Evolutionary conservation across 2,113 vertebrate genomes (phyloP), one percentile per base, ranked within the genome.

Genomic region (Scytalopus superciliaris): DNA sequence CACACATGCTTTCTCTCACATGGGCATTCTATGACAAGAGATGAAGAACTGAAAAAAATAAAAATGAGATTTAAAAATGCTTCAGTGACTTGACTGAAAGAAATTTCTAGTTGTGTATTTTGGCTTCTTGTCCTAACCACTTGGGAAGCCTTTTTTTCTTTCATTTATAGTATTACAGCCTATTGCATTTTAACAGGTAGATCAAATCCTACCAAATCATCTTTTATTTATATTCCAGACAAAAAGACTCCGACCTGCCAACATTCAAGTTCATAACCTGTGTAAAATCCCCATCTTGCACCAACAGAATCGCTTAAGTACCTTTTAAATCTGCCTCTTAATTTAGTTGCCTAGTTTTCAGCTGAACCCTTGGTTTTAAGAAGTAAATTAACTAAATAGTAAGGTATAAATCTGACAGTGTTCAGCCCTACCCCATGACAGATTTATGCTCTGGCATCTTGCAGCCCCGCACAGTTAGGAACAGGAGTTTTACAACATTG

Each of bases 401-500:
- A 57, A 94, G 90, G 85, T 89, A 93, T 94, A 97, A 97, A 94
- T 96, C 90, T 89, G 90, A 95, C 76, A 93, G 84, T 35, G 49
- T 75, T 96, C 94, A 87, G 94, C 83, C 91, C 83, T 94, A 72
- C 40, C 76, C 83, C 0, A 0, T 91, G 96, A 95, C 96, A 96
- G 94, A 97, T 96, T 97, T 95, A 96, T 72, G 76, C 74, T 92
- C 88, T 96, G 93, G 93, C 92, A 95, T 96, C 93, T 89, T 94
- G 90, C 92, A 96, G 93, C 88, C 92, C 68, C 0, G 2, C 56
- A 49, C 10, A 12, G 92, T 70, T 89, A 74, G 76, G 87, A 97
- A 96, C 94, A 96, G 79, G 93, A 97, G 93, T 97, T 97, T 96
- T 96, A 97, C 93, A 96, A 94, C 92, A 94, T 60, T 73, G 90